phyloP scores from a whole-genome alignment of 2,797 vertebrate species.

The Phoebastria nigripes region DNA sequence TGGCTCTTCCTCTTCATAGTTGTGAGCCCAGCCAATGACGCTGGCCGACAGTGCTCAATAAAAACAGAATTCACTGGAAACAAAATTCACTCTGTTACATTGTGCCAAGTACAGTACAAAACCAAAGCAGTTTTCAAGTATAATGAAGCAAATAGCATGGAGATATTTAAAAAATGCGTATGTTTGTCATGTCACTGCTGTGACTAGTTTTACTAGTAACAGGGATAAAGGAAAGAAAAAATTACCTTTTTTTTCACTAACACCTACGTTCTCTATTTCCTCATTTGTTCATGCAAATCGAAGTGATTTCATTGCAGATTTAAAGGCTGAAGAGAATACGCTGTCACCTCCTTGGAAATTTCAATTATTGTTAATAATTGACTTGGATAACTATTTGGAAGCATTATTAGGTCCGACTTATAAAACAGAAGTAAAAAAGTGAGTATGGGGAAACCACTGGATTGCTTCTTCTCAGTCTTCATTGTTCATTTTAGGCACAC shows the following conservation, averaged over 20 bases:
- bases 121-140: neutral
- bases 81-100: neutral
- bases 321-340: neutral
- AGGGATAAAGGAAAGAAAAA: neutral
- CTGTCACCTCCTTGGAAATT: neutral
- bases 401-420: neutral
- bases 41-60: neutral
- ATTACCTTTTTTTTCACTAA: neutral
- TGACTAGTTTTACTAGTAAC: neutral
- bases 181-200: neutral
- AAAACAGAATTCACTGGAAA: neutral
- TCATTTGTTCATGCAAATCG: neutral
- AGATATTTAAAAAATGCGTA: neutral
- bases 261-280: neutral
- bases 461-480: constrained; percentile 14
- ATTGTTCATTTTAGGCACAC: constrained; percentile 59
- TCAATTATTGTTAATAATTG: constrained; percentile 16
- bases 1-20: neutral
- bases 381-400: constrained; percentile 18
- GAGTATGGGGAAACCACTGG: neutral
- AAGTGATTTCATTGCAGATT: neutral
- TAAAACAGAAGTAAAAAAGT: constrained; percentile 4
- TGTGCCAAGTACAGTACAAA: neutral
- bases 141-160: neutral
- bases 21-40: neutral